Conservation (phyloP, 2,113 vertebrate genomes). For the Burhinus oedicnemus region DNA sequence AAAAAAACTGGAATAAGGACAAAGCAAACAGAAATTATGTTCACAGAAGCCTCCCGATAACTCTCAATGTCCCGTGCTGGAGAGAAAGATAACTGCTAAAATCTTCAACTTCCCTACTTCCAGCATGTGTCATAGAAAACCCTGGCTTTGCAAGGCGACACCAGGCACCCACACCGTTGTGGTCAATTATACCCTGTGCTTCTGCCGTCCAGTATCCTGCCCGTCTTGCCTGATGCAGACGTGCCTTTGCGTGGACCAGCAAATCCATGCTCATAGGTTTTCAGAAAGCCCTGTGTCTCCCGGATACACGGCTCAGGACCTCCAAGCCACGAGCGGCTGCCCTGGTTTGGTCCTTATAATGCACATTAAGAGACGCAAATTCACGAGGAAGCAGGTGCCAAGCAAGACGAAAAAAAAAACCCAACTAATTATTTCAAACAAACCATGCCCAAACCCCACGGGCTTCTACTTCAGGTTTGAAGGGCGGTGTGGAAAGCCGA, state of each 20-base stretch:
- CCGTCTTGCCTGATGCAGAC: background rate
- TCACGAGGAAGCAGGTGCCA: background rate
- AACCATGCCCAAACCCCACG: background rate
- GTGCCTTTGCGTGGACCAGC: background rate
- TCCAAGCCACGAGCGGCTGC: rapidly evolving
- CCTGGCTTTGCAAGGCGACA: background rate
- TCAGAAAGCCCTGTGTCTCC: background rate
- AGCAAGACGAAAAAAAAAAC: background rate
- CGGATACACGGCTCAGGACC: rapidly evolving
- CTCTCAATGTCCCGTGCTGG: background rate
- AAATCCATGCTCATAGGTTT: background rate
- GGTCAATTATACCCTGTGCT: background rate
- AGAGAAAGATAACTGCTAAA: background rate
- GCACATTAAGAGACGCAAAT: background rate
- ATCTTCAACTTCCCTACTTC: background rate
- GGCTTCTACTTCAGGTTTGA: background rate
- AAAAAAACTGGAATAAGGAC: background rate
- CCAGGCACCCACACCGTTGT: background rate
- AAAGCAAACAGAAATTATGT: background rate
- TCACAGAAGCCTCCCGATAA: background rate
- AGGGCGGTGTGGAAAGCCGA: background rate
- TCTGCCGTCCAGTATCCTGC: background rate
- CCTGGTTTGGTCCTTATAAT: background rate
- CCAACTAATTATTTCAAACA: background rate
- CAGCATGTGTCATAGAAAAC: background rate